Evolutionary conservation across 2,113 vertebrate genomes (phyloP), one percentile per base, ranked within the genome.

Genomic region (Ciconia boyciana): DNA sequence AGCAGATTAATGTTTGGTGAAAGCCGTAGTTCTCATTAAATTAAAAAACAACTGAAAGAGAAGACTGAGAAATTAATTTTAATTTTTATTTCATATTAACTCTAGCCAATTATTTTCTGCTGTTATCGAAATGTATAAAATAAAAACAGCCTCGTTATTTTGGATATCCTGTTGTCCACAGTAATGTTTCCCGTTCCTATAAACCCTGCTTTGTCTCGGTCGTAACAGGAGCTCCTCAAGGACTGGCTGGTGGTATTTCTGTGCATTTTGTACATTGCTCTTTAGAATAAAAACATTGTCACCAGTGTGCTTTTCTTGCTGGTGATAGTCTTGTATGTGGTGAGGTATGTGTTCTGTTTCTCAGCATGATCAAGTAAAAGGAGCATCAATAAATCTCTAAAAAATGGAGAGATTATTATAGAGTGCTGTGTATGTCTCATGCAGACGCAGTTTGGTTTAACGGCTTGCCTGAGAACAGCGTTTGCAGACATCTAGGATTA

Each of bases 341-440:
- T 4, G 16, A 51, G 43, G 21, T 10, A 2, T 5, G 20, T 1
- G 2, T 32, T 49, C 32, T 28, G 20, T 20, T 39, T 22, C 29
- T 51, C 32, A 7, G n/a, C 52, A 3, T 4, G 16, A 32, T 14
- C 16, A 6, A 62, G 60, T 43, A 7, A 51, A 83, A 58, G 64
- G 13, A 76, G 52, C 32, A 24, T 32, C 29, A 32, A 6, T 8
- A 46, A 32, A 81, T 54, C 61, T 48, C 61, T 52, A 39, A 16
- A 41, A 60, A 78, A 68, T 3, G 0, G 58, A 21, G 29, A 51
- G 31, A 13, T 46, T 6, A 6, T 55, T 6, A 1, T 0, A 4
- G 60, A 26, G 43, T 7, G 31, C 58, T 52, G 17, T 25, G 34
- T 14, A 6, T 31, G 52, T 7, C n/a, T 74, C 32, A 3, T 18